These are phyloP conservation scores for Fulmarus glacialis DNA, from an alignment of 2,113 vertebrate genomes.

Conservation along the genomic window DNA sequence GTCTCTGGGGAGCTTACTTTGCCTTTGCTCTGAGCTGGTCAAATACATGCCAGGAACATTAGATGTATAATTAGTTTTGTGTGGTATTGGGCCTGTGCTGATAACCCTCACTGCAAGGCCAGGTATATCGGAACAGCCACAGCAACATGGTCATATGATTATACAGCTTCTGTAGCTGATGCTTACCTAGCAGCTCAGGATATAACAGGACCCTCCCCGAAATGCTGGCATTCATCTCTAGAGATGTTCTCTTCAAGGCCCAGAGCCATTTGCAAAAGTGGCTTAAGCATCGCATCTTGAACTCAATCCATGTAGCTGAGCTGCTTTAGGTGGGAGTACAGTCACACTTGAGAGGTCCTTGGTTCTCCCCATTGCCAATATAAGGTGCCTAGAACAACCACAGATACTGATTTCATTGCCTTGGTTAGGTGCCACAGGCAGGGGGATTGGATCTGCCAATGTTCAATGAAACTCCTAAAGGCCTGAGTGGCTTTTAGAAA, in stretches of 20 bases:
- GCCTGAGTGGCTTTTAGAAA: not conserved
- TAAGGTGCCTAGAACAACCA: not conserved
- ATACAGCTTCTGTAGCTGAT: not conserved
- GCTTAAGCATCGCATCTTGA: not conserved
- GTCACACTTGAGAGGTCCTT: not conserved
- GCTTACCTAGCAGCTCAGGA: not conserved
- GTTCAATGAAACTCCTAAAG: not conserved
- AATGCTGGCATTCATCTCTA: no score
- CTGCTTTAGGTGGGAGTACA: not conserved
- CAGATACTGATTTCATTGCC: not conserved
- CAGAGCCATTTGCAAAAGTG: not conserved
- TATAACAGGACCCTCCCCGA: not conserved
- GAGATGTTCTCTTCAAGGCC: not conserved
- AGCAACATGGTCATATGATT: no score
- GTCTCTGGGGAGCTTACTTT: not conserved
- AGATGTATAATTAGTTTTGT: not conserved
- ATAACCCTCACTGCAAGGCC: not conserved
- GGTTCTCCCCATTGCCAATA: not conserved
- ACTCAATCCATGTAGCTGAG: not conserved
- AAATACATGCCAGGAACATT: fast-evolving
- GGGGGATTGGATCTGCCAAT: not conserved
- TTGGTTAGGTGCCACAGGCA: not conserved
- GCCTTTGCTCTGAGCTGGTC: not conserved
- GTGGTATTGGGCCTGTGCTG: not conserved
- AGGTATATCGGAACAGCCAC: not conserved